Evolutionary conservation across 2,113 vertebrate genomes (phyloP).

Genomic region (Gallinago paraguaiae): DNA sequence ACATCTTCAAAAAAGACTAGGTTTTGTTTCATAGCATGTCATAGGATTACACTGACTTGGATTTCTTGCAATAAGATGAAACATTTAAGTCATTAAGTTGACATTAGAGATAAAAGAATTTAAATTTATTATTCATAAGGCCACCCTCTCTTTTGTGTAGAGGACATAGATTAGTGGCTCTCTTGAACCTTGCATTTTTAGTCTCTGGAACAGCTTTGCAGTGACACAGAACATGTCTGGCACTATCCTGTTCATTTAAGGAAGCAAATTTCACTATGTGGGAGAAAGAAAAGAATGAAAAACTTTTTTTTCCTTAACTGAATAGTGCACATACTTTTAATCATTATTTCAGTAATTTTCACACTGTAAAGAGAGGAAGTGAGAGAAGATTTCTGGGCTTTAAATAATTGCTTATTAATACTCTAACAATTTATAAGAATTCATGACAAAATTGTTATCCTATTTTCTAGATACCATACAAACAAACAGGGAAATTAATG

Average conservation of each 20-base stretch:
- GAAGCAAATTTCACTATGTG: not conserved
- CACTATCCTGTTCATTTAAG: not conserved
- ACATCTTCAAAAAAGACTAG: not conserved
- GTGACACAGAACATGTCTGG: not conserved
- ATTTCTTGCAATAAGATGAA: not conserved
- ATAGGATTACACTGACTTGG: not conserved
- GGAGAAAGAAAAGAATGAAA: not conserved
- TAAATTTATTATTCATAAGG: not conserved
- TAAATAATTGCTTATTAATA: not conserved
- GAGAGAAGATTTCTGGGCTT: not conserved
- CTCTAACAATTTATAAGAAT: not conserved
- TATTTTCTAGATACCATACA: not conserved
- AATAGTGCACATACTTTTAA: not conserved
- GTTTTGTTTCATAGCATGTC: not conserved
- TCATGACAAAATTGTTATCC: not conserved
- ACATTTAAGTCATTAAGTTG: not conserved
- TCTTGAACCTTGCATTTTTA: not conserved
- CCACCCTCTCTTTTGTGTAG: not conserved
- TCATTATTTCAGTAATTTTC: not conserved
- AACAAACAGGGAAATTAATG: not conserved
- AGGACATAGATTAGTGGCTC: not conserved
- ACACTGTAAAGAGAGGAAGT: not conserved
- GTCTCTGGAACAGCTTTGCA: not conserved
- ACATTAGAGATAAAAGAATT: not conserved
- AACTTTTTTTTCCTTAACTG: not conserved